These are phyloP conservation scores for Blastobasis adustella DNA, from an alignment of 2,888 invertebrate species.

Conservation along the genomic window DNA sequence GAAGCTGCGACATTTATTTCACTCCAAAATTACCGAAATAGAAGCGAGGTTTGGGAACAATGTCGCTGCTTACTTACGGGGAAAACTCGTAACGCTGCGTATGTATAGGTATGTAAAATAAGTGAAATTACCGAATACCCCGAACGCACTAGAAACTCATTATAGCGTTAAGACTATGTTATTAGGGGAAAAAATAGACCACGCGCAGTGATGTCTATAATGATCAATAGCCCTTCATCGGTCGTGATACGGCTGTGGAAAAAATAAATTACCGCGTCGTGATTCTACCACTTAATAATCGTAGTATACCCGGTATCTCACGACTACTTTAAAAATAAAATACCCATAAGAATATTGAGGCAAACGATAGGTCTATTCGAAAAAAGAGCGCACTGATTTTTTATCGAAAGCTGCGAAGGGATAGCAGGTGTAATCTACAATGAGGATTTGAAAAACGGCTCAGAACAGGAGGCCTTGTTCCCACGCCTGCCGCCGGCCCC, in stretches of 20 bases:
- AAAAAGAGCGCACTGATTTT: conserved; percentile 64
- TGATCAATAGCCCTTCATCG: conserved; percentile 64
- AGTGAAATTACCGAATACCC: too few species aligned
- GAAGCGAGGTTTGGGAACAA: too few species aligned
- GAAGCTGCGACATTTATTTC: too few species aligned
- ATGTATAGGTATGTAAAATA: too few species aligned
- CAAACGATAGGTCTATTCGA: conserved; percentile 49
- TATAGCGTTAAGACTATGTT: too few species aligned
- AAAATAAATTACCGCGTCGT: conserved; percentile 55
- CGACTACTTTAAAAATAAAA: conserved; percentile 68
- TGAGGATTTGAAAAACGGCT: conserved; percentile 66
- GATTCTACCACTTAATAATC: conserved; percentile 71
- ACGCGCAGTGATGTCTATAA: conserved; percentile 58
- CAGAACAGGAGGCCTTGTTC: conserved; percentile 71
- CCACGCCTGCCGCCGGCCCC: conserved; percentile 65
- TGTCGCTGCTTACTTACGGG: too few species aligned
- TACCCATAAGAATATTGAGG: conserved; percentile 43
- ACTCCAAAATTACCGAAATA: too few species aligned
- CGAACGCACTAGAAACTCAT: too few species aligned
- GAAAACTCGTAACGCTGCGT: too few species aligned
- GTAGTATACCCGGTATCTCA: conserved; percentile 65
- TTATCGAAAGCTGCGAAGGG: conserved; percentile 70
- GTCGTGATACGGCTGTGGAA: conserved; percentile 47
- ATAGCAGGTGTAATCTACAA: conserved; percentile 72
- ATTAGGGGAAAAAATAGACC: conserved; percentile 27